Evolutionary conservation across 2,113 vertebrate species (phyloP), one percentile per base, ranked within the genome.

Genomic region (Prunella fulvescens): DNA sequence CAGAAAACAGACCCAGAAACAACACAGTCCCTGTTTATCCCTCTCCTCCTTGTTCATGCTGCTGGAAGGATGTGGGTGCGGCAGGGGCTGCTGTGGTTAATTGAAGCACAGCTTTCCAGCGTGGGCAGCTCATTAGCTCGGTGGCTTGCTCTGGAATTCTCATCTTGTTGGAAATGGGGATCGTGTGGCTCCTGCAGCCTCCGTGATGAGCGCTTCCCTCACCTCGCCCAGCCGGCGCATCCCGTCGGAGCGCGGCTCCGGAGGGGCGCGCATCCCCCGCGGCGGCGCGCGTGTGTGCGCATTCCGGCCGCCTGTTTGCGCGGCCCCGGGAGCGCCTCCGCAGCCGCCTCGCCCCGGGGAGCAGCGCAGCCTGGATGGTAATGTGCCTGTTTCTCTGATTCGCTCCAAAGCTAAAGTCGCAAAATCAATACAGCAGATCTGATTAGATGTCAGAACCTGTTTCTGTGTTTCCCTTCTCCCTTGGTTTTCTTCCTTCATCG

Each of bases 371-470:
- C 90, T 26, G 71, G 73, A 44, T 77, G 88, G 82, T 66, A 92
- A 86, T 76, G 83, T 22, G 91, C 45, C 88, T 54, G 91, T 50
- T 96, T 18, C 89, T 89, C 82, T 81, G 86, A 82, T 95, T 96
- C 74, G 86, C 93, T 96, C 90, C 69, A 57, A 81, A 97, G 93
- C 79, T 92, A 31, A 91, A 94, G 84, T 74, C 90, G 90, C 86
- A 76, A 93, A 97, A 97, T 97, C 97, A 92, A 97, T 97, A 94
- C 92, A 14, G 91, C 77, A 53, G 86, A 95, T 96, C 92, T 97
- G 95, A 97, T 97, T 94, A 96, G 95, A 95, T 97, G 96, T 96
- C 95, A 96, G 91, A 96, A 93, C 60, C 90, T 93, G 92, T 95
- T 97, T 92, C 76, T 95, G 74, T 80, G 89, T 79, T 97, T 92